These are phyloP conservation scores for Pandion haliaetus DNA, from an alignment of 2,113 vertebrate species.

Conservation along the genomic window DNA sequence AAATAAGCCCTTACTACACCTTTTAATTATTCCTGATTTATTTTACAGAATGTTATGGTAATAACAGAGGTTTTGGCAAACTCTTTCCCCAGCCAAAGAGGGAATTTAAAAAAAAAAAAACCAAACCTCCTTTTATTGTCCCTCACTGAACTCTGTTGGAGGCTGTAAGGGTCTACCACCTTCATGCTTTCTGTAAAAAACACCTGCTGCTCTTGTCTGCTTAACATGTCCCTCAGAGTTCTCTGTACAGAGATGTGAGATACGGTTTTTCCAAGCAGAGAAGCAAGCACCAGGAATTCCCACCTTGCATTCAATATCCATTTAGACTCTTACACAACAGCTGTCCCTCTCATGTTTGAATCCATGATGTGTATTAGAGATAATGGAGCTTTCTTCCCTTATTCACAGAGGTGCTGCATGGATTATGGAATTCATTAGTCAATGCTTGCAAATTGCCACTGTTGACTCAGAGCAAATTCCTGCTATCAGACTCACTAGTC, in stretches of 20 bases:
- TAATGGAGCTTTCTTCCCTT: slow-evolving; percentile 47
- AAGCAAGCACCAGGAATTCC: slow-evolving; percentile 25
- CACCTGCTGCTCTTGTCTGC: not conserved
- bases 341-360: slow-evolving; percentile 22
- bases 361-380: not conserved
- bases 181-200: not conserved
- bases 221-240: not conserved
- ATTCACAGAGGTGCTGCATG: slow-evolving; percentile 29
- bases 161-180: not conserved
- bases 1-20: not conserved
- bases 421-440: slow-evolving; percentile 60
- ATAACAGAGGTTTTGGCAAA: not conserved
- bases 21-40: not conserved
- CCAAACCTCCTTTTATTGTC: not conserved
- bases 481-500: slow-evolving; percentile 55
- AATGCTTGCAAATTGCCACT: slow-evolving; percentile 49
- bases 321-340: not conserved
- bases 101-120: not conserved
- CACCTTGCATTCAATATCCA: not conserved
- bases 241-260: not conserved
- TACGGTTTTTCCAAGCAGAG: not conserved
- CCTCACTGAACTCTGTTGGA: not conserved
- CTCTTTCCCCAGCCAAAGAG: not conserved
- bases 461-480: slow-evolving; percentile 64
- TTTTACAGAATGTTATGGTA: not conserved